Evolutionary conservation across 2,113 vertebrate species (phyloP).

Genomic region (Heliornis fulica): DNA sequence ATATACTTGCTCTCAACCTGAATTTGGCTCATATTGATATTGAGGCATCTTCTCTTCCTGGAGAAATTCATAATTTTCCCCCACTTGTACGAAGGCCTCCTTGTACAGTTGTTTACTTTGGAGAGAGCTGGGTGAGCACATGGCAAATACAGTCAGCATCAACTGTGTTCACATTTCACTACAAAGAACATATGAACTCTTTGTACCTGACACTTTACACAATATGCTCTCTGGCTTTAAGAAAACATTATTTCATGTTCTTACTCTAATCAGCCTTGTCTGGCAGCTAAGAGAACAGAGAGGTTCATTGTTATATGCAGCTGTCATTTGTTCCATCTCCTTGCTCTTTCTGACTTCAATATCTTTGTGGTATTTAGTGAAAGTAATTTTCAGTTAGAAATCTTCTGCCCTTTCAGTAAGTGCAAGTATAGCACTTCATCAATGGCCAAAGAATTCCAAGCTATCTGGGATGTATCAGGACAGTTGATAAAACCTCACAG

Average conservation of each 20-base stretch:
- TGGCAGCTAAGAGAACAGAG: conserved; percentile 74
- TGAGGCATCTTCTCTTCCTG: not conserved
- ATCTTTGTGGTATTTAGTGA: conserved; percentile 87
- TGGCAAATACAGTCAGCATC: conserved; percentile 41
- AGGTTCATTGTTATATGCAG: conserved; percentile 85
- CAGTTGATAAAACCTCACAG: conserved; percentile 92
- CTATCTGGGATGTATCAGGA: conserved; percentile 97
- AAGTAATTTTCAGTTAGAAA: conserved; percentile 96
- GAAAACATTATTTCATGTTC: conserved; percentile 83
- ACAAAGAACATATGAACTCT: conserved; percentile 69
- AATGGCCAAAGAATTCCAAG: conserved; percentile 91
- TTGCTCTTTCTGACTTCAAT: conserved; percentile 84
- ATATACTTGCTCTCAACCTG: not conserved
- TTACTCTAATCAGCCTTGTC: conserved; percentile 81
- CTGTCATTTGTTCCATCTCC: conserved; percentile 82
- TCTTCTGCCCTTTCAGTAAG: conserved; percentile 89
- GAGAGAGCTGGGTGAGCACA: not conserved
- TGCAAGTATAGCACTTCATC: conserved; percentile 94
- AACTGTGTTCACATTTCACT: conserved; percentile 56
- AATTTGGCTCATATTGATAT: not conserved
- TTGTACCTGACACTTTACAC: conserved; percentile 76
- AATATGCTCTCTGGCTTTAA: conserved; percentile 74
- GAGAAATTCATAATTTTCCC: not conserved
- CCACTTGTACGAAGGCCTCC: not conserved
- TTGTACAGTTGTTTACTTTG: not conserved